These are phyloP conservation scores for Leontocebus nigricollis DNA, from an alignment of 2,797 vertebrate genomes.

Conservation along the genomic window DNA sequence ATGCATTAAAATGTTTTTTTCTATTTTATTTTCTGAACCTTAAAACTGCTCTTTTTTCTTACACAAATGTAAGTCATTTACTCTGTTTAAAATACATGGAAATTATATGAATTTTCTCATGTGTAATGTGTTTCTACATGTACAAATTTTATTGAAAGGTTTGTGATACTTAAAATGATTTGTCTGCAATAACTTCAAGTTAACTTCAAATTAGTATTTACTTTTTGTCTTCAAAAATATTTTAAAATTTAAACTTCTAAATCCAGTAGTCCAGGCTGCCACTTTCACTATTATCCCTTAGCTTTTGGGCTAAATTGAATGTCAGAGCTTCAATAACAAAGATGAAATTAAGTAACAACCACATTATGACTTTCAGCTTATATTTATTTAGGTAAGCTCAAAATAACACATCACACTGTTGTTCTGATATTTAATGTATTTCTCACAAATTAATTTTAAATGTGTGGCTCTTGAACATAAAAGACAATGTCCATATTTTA, in stretches of 20 bases:
- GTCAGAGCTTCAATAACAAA: constrained; percentile 49
- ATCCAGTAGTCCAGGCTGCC: not conserved
- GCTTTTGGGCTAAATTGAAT: constrained; percentile 30
- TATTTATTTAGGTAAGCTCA: constrained; percentile 53
- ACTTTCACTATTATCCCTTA: constrained; percentile 61
- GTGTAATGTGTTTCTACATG: not conserved
- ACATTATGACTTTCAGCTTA: constrained; percentile 24
- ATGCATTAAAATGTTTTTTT: not conserved
- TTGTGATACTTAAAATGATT: not conserved
- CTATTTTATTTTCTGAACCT: not conserved
- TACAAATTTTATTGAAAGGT: not conserved
- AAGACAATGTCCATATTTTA: constrained; percentile 34
- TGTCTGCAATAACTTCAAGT: not conserved
- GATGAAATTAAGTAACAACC: constrained; percentile 53
- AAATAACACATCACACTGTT: constrained; percentile 11
- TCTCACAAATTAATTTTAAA: constrained; percentile 52
- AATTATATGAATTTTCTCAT: not conserved
- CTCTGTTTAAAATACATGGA: not conserved
- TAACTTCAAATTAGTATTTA: not conserved
- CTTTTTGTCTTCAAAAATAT: not conserved
- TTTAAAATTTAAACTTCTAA: constrained; percentile 56
- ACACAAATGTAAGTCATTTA: not conserved
- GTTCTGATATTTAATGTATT: constrained; percentile 65
- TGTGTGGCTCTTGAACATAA: constrained; percentile 6
- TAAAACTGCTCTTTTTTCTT: not conserved